Percentiles rank a stretch among this genome's conserved stretches.
Conservation (phyloP, 2,113 vertebrate species). For the Aspidoscelis tigris region DNA sequence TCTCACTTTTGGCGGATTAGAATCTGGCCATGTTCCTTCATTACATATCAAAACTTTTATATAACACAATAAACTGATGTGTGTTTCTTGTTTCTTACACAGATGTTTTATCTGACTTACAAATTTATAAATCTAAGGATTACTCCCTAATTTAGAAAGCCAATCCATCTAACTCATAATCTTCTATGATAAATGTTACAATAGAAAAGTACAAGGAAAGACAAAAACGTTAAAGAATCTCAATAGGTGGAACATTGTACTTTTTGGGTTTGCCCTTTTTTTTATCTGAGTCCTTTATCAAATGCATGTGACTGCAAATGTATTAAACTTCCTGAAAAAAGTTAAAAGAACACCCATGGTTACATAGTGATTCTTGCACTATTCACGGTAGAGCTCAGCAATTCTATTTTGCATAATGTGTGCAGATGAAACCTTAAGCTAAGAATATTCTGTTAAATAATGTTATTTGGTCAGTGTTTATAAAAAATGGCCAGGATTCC, state of each 20-base stretch:
- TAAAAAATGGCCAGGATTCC: neutral
- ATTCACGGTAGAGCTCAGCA: neutral
- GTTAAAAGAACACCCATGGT: neutral
- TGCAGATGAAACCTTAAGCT: too few relatives aligned
- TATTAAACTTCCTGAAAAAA: neutral
- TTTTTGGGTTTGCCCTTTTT: neutral
- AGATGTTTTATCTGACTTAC: neutral
- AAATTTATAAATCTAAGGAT: constrained; percentile 1
- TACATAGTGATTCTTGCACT: neutral
- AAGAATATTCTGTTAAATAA: neutral
- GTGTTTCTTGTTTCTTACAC: constrained; percentile 9
- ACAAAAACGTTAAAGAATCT: neutral
- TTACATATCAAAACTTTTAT: neutral
- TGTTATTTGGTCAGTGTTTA: neutral
- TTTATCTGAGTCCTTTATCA: neutral
- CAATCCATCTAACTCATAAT: neutral
- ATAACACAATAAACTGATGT: neutral
- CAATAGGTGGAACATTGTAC: neutral
- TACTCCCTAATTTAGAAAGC: constrained; percentile 2
- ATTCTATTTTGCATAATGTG: neutral
- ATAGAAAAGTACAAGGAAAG: neutral
- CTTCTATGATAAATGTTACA: neutral
- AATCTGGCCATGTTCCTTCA: neutral
- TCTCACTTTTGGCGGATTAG: neutral
- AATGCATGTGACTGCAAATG: neutral